phyloP scores from a whole-genome alignment of 2,113 vertebrate species.

The Gasterosteus aculeatus region DNA sequence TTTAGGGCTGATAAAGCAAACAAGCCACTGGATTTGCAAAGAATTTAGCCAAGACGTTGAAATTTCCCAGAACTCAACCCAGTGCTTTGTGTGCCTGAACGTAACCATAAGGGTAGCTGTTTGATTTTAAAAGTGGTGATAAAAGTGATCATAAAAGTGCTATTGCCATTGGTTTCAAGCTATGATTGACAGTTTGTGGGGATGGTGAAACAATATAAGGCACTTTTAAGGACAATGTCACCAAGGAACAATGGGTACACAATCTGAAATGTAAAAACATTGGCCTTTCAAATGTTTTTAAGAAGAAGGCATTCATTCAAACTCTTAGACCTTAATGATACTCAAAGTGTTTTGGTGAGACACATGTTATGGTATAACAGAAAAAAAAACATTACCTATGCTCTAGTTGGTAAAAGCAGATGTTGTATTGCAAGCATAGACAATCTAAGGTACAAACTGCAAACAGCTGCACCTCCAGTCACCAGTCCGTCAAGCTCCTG shows the following conservation, averaged over 20 bases:
- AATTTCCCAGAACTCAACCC: background rate
- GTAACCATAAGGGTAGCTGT: background rate
- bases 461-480: too few species aligned
- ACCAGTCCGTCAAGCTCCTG: too few species aligned
- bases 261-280: background rate
- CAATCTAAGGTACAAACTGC: background rate
- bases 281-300: background rate
- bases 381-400: background rate
- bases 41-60: conserved; percentile 1
- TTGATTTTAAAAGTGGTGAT: background rate
- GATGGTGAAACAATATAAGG: background rate
- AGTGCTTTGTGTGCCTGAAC: background rate
- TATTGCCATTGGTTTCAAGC: background rate
- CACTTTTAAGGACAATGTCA: background rate
- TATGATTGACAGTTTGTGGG: background rate
- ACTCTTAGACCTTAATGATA: background rate
- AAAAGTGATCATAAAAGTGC: too few species aligned
- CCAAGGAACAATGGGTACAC: background rate
- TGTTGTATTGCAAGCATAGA: background rate
- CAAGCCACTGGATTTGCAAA: background rate
- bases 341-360: background rate
- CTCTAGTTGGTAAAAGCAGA: background rate
- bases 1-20: background rate
- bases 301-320: background rate
- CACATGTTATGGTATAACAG: background rate